Base-by-base conservation (phyloP, 2,797 vertebrate genomes). In the Acanthurus lineatus region DNA sequence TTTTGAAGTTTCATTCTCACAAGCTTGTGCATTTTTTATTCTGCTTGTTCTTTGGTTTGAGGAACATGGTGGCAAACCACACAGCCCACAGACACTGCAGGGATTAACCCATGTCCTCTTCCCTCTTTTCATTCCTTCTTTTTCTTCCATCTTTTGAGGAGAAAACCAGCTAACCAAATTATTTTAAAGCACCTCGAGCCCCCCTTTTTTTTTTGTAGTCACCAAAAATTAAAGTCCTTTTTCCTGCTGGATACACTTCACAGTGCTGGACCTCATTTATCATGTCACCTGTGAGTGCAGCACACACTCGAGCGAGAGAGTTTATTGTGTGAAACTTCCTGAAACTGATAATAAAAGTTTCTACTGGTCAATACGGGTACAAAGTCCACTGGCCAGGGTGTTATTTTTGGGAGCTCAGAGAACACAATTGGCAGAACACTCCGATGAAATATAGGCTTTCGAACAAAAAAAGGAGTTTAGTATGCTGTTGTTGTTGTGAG, bases 21-120 rank as follows among this genome's bases (percentile, higher is more conserved):
- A 72, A 71, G 70, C 77, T 77, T 48, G 70, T 79, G 65, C 70
- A 86, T 82, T 82, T 92, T 82, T 81, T 75, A 87, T 82, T 77
- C 48, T 3, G 10, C 38, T 69, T 83, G 76, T 91, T 79, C 17
- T 76, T 76, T 75, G 63, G 54, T 77, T 75, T 15, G 69, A 32
- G 44, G 44, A 86, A 40, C 51, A 38, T 49, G 71, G 73, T 53
- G 35, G 75, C 61, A 65, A 81, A 83, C 73, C 63, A 60, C 65
- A 65, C 67, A 75, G 67, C 49, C 79, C 59, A 52, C 72, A 84
- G 59, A 76, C 65, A 62, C 81, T 9, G 35, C 44, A 45, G 69
- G 76, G 71, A 73, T 85, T 86, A 66, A 62, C 20, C 44, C 38
- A 32, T 60, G 70, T 64, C 65, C 56, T 17, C 28, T 35, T 69